A percentile compares a stretch with the other conserved stretches of the same genome.
Conservation (phyloP, 1,140 invertebrate species). For the Pinna nobilis region DNA sequence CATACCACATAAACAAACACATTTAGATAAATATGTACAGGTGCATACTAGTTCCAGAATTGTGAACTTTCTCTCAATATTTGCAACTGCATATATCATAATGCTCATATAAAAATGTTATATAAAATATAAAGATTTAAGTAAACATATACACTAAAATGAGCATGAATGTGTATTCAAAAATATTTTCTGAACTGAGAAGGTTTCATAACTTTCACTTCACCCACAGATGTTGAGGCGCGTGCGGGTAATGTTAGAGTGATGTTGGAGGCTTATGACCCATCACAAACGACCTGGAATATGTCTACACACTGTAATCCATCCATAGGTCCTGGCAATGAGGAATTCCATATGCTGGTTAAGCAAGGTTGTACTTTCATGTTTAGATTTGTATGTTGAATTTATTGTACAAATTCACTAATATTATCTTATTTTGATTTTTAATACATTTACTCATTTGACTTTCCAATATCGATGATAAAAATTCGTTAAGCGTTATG, state of each 20-base stretch:
- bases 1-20: too few relatives aligned
- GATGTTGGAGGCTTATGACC: background rate
- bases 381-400: too few relatives aligned
- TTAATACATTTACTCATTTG: too few relatives aligned
- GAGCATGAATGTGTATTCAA: background rate
- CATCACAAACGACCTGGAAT: constrained; percentile 1
- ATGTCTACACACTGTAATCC: constrained; percentile 5
- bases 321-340: background rate
- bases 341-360: constrained; percentile 36
- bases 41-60: too few relatives aligned
- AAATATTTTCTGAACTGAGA: background rate
- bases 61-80: background rate
- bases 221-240: background rate
- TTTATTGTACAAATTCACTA: too few relatives aligned
- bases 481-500: too few relatives aligned
- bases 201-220: background rate
- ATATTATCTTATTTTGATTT: too few relatives aligned
- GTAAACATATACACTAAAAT: background rate
- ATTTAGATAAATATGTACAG: too few relatives aligned
- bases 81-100: background rate
- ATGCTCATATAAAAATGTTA: background rate
- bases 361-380: constrained; percentile 29
- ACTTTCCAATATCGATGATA: too few relatives aligned
- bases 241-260: background rate
- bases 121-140: background rate